phyloP scores from a whole-genome alignment of 2,888 invertebrate genomes.

The Caenorhabditis uteleia region DNA sequence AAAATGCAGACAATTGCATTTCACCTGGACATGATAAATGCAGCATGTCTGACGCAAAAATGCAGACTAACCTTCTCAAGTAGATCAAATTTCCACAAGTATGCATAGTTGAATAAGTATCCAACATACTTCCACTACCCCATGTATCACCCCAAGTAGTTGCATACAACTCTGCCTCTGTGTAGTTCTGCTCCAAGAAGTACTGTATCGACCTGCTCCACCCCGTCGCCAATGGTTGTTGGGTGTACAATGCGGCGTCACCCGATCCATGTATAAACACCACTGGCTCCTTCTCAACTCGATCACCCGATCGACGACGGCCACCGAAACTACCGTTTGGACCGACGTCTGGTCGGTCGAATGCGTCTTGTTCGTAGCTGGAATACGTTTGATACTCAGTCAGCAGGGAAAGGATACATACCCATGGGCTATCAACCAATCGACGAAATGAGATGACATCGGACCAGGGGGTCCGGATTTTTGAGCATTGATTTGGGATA shows the following conservation, averaged over 20 bases:
- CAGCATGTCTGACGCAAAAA: too few relatives aligned
- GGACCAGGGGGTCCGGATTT: conserved; percentile 59
- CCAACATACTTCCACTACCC: conserved; percentile 57
- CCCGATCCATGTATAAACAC: conserved; percentile 67
- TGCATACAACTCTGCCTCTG: conserved; percentile 63
- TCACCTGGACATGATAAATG: too few relatives aligned
- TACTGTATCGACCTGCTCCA: conserved; percentile 61
- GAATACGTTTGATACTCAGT: conserved; percentile 2
- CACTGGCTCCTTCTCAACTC: conserved; percentile 62
- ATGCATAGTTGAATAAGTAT: conserved; percentile 64
- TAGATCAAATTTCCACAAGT: conserved; percentile 65
- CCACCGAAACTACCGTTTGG: conserved; percentile 68
- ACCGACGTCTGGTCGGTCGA: conserved; percentile 67
- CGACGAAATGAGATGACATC: conserved; percentile 65
- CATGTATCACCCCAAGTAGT: conserved; percentile 67
- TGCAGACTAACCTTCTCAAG: conserved; percentile 40
- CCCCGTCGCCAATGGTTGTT: conserved; percentile 57
- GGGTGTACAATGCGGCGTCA: conserved; percentile 66
- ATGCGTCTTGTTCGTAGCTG: conserved; percentile 59
- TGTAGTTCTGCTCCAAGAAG: conserved; percentile 68
- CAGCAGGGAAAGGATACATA: too few relatives aligned
- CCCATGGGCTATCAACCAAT: conserved; percentile 66
- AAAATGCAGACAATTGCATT: too few relatives aligned
- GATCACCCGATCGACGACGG: conserved; percentile 50
- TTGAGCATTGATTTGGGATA: conserved; percentile 24